phyloP scores from a whole-genome alignment of 2,113 vertebrate species.

The Catagonus wagneri region DNA sequence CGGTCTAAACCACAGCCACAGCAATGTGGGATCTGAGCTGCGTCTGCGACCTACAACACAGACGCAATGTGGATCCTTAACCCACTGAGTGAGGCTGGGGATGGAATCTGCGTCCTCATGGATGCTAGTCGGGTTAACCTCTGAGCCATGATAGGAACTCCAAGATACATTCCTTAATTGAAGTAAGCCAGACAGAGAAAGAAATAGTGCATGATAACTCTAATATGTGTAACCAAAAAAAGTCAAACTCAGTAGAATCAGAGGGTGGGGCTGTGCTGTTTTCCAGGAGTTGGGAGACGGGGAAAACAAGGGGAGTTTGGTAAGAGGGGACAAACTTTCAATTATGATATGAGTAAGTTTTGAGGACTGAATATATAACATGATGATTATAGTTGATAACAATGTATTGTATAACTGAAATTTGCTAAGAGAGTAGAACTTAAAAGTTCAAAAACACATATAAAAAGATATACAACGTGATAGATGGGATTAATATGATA shows the following conservation, averaged over 20 bases:
- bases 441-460: neutral
- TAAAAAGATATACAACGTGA: neutral
- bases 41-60: too few species aligned
- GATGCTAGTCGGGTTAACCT: too few species aligned
- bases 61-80: too few species aligned
- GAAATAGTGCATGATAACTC: neutral
- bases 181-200: neutral
- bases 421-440: neutral
- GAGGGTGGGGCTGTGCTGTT: neutral
- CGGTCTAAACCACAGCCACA: too few species aligned
- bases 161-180: neutral
- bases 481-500: neutral
- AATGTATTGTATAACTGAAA: neutral
- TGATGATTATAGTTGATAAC: neutral
- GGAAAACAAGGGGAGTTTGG: neutral
- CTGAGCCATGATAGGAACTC: too few species aligned
- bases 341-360: neutral
- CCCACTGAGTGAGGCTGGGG: too few species aligned
- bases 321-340: neutral
- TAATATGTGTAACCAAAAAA: neutral
- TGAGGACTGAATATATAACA: neutral
- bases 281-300: neutral
- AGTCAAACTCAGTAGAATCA: neutral
- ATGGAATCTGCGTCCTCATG: too few species aligned
- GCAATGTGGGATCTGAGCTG: too few species aligned